Evolutionary conservation across 1,140 invertebrate genomes (phyloP).

Genomic region (Pinna nobilis): DNA sequence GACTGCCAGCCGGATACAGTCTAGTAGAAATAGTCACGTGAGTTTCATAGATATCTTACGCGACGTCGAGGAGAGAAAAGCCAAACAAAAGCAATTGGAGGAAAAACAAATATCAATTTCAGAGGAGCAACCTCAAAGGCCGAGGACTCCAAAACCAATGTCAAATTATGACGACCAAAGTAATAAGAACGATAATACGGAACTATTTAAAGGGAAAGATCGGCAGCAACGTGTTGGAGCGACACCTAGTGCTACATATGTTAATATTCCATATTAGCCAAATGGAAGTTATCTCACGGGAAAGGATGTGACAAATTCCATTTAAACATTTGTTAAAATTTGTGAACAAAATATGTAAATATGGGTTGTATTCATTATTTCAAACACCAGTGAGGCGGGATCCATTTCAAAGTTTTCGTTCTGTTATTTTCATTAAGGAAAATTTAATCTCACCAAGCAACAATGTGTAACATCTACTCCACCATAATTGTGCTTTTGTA

Average conservation of each 20-base stretch:
- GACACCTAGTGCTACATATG: slow-evolving; percentile 33
- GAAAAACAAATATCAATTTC: slow-evolving; percentile 1
- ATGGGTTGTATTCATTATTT: too few species aligned
- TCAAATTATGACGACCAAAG: slow-evolving; percentile 24
- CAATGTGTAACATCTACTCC: too few species aligned
- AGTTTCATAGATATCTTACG: slow-evolving; percentile 43
- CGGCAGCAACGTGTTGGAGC: background rate
- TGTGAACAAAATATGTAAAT: too few species aligned
- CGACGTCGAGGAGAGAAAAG: slow-evolving; percentile 36
- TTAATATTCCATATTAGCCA: slow-evolving; percentile 21
- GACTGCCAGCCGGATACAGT: background rate
- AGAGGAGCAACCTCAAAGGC: background rate
- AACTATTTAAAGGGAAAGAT: slow-evolving; percentile 1
- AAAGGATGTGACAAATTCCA: too few species aligned
- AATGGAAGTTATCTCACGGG: too few species aligned
- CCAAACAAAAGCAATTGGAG: slow-evolving; percentile 24
- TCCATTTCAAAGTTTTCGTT: too few species aligned
- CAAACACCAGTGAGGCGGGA: too few species aligned
- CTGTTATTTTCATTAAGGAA: too few species aligned
- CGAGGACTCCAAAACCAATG: slow-evolving; percentile 29
- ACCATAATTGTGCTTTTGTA: too few species aligned
- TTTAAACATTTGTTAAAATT: too few species aligned
- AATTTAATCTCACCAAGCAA: too few species aligned
- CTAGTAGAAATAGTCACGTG: slow-evolving; percentile 4
- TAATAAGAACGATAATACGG: background rate